Base-by-base conservation (phyloP, 1,140 invertebrate species). In the Maconellicoccus hirsutus region DNA sequence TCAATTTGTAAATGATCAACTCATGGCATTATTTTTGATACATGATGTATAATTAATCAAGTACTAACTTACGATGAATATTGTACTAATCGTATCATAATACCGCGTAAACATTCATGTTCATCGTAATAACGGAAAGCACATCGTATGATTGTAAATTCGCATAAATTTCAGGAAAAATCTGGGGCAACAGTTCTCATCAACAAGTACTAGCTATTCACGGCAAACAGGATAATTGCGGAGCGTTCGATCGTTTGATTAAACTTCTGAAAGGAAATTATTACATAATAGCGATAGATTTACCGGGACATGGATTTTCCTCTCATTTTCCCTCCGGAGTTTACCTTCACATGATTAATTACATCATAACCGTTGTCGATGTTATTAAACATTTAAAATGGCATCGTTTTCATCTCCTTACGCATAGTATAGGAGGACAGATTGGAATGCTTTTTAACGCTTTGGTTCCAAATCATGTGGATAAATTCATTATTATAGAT, bases 301-400 rank as follows among this genome's bases (percentile, higher is more conserved):
- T 89, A 72, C 87, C 87, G 6, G 86, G 87, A 1, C 87, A 90
- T 79, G 89, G 89, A 1, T 79, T 79, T 12, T 90, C 88, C 3
- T 85, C 85, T 70, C 81, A 82, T 42, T 83, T 84, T 71, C 84
- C 85, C 70, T 70, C 75, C 14, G 84, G 85, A 42, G 61, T 80
- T 63, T 75, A 78, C 2, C 77, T 86, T 26, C 76, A 82, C 23
- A 80, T 75, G 59, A 74, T 81, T 7, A 79, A 82, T 74, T 83
- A 80, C 75, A 75, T 84, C 0, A 72, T 84, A 8, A 74, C 82
- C 6, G 77, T 88, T 1, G 79, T 80, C 69, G 70, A 78, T 71
- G 78, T 88, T 1, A 76, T 86, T 8, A 78, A 85, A 33, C 77
- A 84, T 74, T 80, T 89, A 69, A 76, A 81, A 25, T 87, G 86